These are phyloP conservation scores for Rhizoglyphus robini DNA, from an alignment of 1,140 invertebrate genomes.

Conservation along the genomic window DNA sequence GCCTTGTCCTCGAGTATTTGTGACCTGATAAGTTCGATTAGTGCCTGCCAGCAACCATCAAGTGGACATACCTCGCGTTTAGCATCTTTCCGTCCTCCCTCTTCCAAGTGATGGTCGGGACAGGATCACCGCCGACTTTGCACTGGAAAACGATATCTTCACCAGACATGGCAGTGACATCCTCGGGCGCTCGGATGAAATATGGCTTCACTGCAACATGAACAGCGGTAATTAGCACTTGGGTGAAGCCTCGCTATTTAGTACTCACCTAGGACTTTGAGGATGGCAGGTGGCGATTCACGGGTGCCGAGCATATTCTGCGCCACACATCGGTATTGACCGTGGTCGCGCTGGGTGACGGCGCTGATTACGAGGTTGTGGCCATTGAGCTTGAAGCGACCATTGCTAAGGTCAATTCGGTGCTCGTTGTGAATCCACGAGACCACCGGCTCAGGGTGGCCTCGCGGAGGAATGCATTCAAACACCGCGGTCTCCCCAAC, in stretches of 20 bases:
- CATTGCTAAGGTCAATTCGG: conserved; percentile 27
- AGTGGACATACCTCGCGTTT: conserved; percentile 21
- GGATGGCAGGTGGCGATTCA: conserved; percentile 54
- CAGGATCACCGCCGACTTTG: conserved; percentile 70
- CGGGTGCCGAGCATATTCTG: conserved; percentile 68
- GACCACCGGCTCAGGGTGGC: conserved; percentile 79
- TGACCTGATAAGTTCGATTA: conserved; percentile 37
- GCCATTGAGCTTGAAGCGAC: conserved; percentile 58
- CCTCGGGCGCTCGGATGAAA: conserved; percentile 66
- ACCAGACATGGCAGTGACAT: conserved; percentile 62
- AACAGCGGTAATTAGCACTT: background rate
- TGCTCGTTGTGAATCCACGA: conserved; percentile 74
- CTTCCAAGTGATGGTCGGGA: conserved; percentile 71
- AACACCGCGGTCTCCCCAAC: conserved; percentile 75
- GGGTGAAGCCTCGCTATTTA: background rate
- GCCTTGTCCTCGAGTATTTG: conserved; percentile 59
- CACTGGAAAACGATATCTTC: conserved; percentile 69
- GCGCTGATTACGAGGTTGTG: conserved; percentile 71
- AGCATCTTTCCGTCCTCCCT: conserved; percentile 67
- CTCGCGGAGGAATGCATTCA: conserved; percentile 78
- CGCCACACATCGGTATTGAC: conserved; percentile 69
- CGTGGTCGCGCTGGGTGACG: conserved; percentile 63
- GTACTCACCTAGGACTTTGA: conserved; percentile 63
- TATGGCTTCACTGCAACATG: conserved; percentile 62
- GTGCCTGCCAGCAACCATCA: conserved; percentile 32